Conservation (phyloP, 2,113 vertebrate genomes). For the Camarhynchus parvulus region DNA sequence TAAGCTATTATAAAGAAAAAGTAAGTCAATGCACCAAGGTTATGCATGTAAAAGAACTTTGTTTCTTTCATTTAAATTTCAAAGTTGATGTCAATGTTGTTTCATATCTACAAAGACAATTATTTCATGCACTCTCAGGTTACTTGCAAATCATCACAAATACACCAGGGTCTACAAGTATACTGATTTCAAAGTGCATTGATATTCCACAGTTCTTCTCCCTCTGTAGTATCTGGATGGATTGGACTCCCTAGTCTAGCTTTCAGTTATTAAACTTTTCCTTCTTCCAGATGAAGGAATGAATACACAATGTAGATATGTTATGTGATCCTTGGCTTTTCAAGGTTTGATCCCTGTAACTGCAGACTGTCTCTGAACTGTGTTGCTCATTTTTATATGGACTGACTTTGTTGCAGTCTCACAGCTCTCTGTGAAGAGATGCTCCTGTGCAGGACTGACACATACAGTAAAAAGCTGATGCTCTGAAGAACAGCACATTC, state of each 20-base stretch:
- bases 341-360: slow-evolving; percentile 18
- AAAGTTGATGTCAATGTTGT: slow-evolving; percentile 49
- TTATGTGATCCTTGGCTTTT: slow-evolving; percentile 22
- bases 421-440: not conserved
- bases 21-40: slow-evolving; percentile 17
- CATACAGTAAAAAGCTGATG: fast-evolving
- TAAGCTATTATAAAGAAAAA: slow-evolving; percentile 57
- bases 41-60: slow-evolving; percentile 7
- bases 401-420: not conserved
- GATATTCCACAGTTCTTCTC: not conserved
- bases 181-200: slow-evolving; percentile 25
- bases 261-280: slow-evolving; percentile 11
- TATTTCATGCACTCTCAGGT: slow-evolving; percentile 27
- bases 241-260: slow-evolving; percentile 14
- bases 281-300: slow-evolving; percentile 11
- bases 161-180: slow-evolving; percentile 16
- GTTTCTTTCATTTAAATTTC: slow-evolving; percentile 66
- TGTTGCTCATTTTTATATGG: not conserved
- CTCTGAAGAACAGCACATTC: not conserved
- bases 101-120: slow-evolving; percentile 29
- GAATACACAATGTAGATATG: not conserved
- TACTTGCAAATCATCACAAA: slow-evolving; percentile 59
- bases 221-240: slow-evolving; percentile 1
- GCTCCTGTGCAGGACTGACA: not conserved
- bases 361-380: not conserved